Base-by-base conservation (phyloP, 2,797 vertebrate species). In the Mus spretus region DNA sequence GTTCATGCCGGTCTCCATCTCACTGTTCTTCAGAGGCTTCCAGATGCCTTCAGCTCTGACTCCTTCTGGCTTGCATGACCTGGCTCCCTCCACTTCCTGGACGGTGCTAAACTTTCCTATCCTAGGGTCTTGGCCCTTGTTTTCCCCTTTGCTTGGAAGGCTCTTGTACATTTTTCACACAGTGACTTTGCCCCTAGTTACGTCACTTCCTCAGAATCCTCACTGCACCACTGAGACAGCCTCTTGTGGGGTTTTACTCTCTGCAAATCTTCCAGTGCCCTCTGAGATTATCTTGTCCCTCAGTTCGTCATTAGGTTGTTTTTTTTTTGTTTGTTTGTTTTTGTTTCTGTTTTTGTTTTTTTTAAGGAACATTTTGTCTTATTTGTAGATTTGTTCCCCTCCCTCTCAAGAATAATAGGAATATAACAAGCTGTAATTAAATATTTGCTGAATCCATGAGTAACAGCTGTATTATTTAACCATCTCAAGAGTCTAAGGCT, bases 391-490 rank as follows among this genome's bases (percentile, higher is more conserved):
- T 3, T 53, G 28, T 53, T 74, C 28, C 24, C 37, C 9, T 90
- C 13, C 19, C 13, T 75, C n/a, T 80, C 34, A 47, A 79, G 74
- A 92, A 37, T 85, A 11, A 17, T 40, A 90, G 47, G 28, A 86
- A 63, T 7, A 3, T 44, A 90, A 20, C 11, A 87, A 78, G 53
- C 8, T n/a, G 70, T 37, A 89, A 97, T 80, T 90, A 92, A 86
- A 74, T 89, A 89, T 59, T 95, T 94, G 67, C 82, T 74, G 75
- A 96, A 79, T 70, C 83, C 74, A 14, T 74, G 59, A 84, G 19
- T 85, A 44, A 50, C 74, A 55, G 67, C 8, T 65, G 9, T 59
- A 57, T 95, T 61, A 93, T 75, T 89, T 92, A 86, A 87, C 94
- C 26, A 61, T 96, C 80, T 22, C 61, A 85, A 82, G 72, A 87